phyloP scores from a whole-genome alignment of 2,797 vertebrate genomes.

The Malacoraja senta region DNA sequence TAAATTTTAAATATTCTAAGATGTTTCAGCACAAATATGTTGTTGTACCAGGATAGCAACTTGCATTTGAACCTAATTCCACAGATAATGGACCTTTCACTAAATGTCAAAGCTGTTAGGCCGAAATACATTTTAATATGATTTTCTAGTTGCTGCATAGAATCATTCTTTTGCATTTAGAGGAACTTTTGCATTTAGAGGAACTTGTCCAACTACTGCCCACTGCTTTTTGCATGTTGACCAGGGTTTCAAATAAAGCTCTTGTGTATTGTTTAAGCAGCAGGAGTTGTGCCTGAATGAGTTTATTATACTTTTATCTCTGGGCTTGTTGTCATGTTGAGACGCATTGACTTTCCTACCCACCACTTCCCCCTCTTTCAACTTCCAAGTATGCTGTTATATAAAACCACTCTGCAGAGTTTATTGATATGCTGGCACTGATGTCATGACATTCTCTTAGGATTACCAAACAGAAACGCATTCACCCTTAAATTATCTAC shows the following conservation, averaged over 20 bases:
- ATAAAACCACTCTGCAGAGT: too few relatives aligned
- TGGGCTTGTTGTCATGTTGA: not conserved
- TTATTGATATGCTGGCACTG: not conserved
- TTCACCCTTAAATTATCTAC: not conserved
- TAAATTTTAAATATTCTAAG: not conserved
- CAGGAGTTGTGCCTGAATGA: not conserved
- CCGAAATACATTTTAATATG: constrained; percentile 21
- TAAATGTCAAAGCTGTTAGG: constrained; percentile 32
- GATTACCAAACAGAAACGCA: not conserved
- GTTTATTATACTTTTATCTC: not conserved
- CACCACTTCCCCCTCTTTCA: not conserved
- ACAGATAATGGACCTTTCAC: constrained; percentile 20
- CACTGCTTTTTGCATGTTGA: not conserved
- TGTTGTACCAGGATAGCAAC: not conserved
- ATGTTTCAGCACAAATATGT: not conserved
- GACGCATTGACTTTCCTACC: not conserved
- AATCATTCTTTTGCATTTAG: constrained; percentile 6
- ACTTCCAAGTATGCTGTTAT: not conserved
- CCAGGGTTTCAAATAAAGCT: not conserved
- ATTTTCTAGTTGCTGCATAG: not conserved
- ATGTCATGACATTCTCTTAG: not conserved
- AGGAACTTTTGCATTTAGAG: constrained; percentile 20
- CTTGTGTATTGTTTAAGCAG: constrained; percentile 2
- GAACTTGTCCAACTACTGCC: not conserved
- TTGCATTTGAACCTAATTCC: not conserved